Evolutionary conservation across 2,113 vertebrate genomes (phyloP).

Genomic region (Natator depressus): DNA sequence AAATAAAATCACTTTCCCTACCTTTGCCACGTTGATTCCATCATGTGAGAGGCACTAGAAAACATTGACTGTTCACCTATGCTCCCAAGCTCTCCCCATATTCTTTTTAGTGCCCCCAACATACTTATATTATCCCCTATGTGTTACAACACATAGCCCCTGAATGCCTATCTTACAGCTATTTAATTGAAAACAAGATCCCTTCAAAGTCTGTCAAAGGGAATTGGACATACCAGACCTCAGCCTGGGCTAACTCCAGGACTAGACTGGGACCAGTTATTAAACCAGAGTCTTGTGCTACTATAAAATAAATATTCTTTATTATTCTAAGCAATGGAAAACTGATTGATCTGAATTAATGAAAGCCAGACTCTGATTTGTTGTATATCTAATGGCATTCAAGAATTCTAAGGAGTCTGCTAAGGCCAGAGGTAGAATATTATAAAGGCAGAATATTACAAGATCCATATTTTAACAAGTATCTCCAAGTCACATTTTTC

Average conservation of each 20-base stretch:
- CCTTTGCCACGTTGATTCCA: background rate
- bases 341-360: background rate
- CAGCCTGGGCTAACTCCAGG: fast-evolving
- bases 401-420: background rate
- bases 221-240: background rate
- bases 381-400: background rate
- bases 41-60: background rate
- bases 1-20: background rate
- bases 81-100: background rate
- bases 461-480: background rate
- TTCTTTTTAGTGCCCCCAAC: background rate
- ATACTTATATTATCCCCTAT: constrained; percentile 6
- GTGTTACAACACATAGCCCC: background rate
- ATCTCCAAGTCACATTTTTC: background rate
- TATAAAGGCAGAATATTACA: background rate
- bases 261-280: background rate
- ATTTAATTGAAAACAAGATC: background rate
- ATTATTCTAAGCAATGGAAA: background rate
- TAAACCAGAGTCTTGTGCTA: background rate
- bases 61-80: background rate
- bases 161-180: background rate
- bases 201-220: background rate
- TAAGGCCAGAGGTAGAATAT: background rate
- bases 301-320: background rate
- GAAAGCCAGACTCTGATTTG: background rate